Evolutionary conservation across 2,888 invertebrate genomes (phyloP).

Genomic region (Strigamia crassipes): DNA sequence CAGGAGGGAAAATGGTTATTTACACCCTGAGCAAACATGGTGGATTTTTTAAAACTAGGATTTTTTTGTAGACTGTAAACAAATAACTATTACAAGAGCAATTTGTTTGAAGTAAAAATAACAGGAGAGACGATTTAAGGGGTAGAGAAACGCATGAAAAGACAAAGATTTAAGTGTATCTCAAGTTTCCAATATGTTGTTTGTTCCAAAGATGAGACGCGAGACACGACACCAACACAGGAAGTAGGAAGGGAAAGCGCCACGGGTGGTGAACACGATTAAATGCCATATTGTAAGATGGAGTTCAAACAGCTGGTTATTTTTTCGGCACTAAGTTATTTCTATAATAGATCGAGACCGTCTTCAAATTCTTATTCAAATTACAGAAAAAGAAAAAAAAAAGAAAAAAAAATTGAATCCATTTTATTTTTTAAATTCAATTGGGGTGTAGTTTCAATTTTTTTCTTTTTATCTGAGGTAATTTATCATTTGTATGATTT

Average conservation of each 20-base stretch:
- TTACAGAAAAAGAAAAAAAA: no score
- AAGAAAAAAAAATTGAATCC: background rate
- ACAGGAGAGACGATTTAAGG: conserved; percentile 20
- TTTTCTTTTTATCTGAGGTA: background rate
- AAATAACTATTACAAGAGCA: conserved; percentile 38
- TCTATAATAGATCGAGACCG: background rate
- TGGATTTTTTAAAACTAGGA: background rate
- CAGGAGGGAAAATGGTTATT: background rate
- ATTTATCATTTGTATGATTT: conserved; percentile 5
- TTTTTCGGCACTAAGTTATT: background rate
- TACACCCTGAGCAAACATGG: background rate
- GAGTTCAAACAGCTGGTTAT: conserved; percentile 25
- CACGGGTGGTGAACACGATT: conserved; percentile 35
- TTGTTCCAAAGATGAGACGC: background rate
- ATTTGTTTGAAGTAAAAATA: conserved; percentile 33
- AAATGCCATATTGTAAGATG: conserved; percentile 38
- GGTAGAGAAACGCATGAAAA: conserved; percentile 29
- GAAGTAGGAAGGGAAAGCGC: conserved; percentile 36
- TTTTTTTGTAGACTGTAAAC: background rate
- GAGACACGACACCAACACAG: conserved; percentile 20
- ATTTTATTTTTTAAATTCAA: background rate
- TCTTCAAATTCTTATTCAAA: background rate
- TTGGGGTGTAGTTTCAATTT: background rate
- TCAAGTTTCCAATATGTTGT: conserved; percentile 29
- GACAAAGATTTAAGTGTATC: conserved; percentile 35